These are phyloP conservation scores for Thereuonema tuberculata DNA, from an alignment of 1,140 invertebrate species.

Conservation along the genomic window DNA sequence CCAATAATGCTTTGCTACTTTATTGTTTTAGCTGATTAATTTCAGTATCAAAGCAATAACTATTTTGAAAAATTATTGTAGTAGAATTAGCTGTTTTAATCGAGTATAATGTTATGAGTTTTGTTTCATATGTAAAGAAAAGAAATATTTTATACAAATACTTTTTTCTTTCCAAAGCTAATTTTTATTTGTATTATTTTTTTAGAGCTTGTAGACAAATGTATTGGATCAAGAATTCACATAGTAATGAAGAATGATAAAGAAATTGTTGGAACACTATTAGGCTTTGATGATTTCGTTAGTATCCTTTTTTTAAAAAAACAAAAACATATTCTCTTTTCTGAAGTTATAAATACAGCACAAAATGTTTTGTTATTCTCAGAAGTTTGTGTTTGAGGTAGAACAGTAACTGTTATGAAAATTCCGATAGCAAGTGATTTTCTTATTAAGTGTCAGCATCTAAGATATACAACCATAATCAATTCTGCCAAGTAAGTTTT, in stretches of 20 bases:
- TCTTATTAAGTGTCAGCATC: no score
- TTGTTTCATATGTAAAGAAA: not conserved
- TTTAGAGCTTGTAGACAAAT: constrained; percentile 97
- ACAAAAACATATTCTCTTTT: no score
- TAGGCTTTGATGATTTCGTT: constrained; percentile 98
- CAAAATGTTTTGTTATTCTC: not conserved
- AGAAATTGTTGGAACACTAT: constrained; percentile 93
- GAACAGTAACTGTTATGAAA: not conserved
- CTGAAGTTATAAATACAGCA: no score
- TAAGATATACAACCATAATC: no score
- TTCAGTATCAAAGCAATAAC: no score
- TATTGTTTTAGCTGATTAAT: no score
- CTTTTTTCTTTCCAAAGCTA: not conserved
- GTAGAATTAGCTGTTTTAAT: no score
- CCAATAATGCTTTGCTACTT: no score
- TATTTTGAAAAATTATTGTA: no score
- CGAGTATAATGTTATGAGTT: not conserved
- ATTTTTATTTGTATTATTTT: constrained; percentile 15
- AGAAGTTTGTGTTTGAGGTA: not conserved
- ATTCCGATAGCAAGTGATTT: no score
- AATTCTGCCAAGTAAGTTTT: no score
- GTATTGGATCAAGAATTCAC: constrained; percentile 96
- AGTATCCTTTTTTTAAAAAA: constrained; percentile 31
- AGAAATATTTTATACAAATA: constrained; percentile 1
- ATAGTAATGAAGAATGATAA: constrained; percentile 99